Evolutionary conservation across 1,140 invertebrate genomes (phyloP).

Genomic region (Panagrolaimus sp.): DNA sequence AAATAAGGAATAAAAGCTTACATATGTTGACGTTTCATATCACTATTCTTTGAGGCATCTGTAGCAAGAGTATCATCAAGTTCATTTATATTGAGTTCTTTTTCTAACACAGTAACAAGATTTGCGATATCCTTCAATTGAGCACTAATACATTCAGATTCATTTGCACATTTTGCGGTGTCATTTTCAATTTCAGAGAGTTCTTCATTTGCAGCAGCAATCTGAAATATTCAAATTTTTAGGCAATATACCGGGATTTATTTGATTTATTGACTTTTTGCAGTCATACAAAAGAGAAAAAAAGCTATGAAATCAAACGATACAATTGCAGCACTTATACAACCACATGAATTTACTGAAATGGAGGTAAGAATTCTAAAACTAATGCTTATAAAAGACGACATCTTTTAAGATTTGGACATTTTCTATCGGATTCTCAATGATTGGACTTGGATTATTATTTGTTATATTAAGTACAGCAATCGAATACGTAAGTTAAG

Average conservation of each 20-base stretch:
- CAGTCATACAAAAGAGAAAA: too few species aligned
- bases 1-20: not conserved
- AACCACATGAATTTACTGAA: slow-evolving; percentile 4
- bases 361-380: not conserved
- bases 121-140: slow-evolving; percentile 1
- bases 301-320: not conserved
- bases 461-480: not conserved
- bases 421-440: not conserved
- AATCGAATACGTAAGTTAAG: not conserved
- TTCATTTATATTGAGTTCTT: not conserved
- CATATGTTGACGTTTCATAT: slow-evolving; percentile 14
- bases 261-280: too few species aligned
- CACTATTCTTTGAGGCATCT: slow-evolving; percentile 3
- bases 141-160: slow-evolving; percentile 7
- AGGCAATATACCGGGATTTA: too few species aligned
- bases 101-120: not conserved
- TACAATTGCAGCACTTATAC: not conserved
- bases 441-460: not conserved
- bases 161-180: not conserved
- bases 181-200: not conserved
- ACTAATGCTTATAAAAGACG: not conserved
- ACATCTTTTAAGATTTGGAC: not conserved
- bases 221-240: not conserved
- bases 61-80: not conserved
- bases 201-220: not conserved